Conservation (phyloP, 1,140 invertebrate genomes). For the Pristionchus pacificus region DNA sequence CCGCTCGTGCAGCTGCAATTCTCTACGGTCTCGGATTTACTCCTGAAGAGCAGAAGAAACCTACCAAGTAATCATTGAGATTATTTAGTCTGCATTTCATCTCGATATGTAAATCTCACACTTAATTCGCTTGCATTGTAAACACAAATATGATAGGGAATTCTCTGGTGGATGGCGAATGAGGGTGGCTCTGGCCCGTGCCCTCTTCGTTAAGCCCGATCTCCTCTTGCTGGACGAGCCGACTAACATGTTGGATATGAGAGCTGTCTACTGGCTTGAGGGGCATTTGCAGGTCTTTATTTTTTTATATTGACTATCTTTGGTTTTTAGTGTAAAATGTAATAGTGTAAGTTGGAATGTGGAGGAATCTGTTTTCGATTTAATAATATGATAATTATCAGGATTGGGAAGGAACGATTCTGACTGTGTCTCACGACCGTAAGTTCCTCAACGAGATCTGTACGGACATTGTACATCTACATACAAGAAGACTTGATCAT, state of each 20-base stretch:
- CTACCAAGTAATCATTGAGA: constrained; percentile 74
- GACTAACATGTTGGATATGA: constrained; percentile 97
- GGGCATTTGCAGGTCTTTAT: constrained; percentile 73
- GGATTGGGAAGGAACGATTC: constrained; percentile 87
- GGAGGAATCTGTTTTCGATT: constrained; percentile 5
- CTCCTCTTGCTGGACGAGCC: constrained; percentile 79
- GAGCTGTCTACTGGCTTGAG: constrained; percentile 98
- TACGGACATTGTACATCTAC: constrained; percentile 91
- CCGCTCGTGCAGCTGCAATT: constrained; percentile 79
- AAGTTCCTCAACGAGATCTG: constrained; percentile 92
- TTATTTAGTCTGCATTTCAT: too few species aligned
- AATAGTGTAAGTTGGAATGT: neutral
- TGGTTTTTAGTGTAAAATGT: neutral
- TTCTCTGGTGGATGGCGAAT: constrained; percentile 99
- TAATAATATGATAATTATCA: constrained; percentile 61
- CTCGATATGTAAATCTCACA: too few species aligned
- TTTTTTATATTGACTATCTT: neutral
- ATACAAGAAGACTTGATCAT: constrained; percentile 77
- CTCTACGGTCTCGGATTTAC: constrained; percentile 91
- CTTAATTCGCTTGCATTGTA: too few species aligned
- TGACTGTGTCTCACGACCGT: constrained; percentile 96
- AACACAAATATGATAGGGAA: too few species aligned
- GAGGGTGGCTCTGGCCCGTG: constrained; percentile 89
- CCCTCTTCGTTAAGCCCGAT: constrained; percentile 78
- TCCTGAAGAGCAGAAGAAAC: constrained; percentile 75